Percentiles rank a stretch among this genome's conserved stretches.
Evolutionary conservation across 2,113 vertebrate genomes (phyloP).

Genomic region (Apus apus): DNA sequence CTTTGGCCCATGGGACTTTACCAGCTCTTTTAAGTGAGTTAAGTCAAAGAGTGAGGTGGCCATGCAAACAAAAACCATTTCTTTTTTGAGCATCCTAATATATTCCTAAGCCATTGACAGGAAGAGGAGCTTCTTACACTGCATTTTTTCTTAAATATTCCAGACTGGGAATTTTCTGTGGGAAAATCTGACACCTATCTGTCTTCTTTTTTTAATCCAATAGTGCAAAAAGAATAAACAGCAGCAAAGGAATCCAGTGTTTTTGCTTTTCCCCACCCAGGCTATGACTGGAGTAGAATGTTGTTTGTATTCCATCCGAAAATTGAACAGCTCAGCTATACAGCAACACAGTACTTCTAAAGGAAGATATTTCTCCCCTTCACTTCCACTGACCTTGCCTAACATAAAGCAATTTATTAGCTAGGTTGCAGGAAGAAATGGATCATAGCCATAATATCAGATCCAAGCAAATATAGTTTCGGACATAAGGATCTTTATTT

Average conservation of each 20-base stretch:
- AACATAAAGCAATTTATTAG: background rate
- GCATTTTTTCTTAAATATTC: background rate
- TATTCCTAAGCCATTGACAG: background rate
- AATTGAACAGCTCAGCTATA: constrained; percentile 31
- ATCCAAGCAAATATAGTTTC: background rate
- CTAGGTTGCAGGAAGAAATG: background rate
- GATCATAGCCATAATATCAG: background rate
- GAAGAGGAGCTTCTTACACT: background rate
- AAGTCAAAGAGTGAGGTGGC: background rate
- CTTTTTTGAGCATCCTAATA: background rate
- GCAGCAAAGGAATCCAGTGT: background rate
- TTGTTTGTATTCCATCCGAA: background rate
- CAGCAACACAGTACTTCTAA: background rate
- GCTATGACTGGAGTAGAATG: background rate
- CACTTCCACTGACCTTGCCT: background rate
- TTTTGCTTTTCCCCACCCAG: background rate
- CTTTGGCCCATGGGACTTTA: background rate
- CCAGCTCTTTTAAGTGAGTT: background rate
- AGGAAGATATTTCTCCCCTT: background rate
- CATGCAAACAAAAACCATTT: background rate
- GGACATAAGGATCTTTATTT: background rate
- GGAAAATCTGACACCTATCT: background rate
- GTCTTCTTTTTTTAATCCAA: background rate
- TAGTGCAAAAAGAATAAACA: background rate
- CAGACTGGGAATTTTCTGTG: background rate